phyloP scores from a whole-genome alignment of 1,140 invertebrate species.

The Apis dorsata region DNA sequence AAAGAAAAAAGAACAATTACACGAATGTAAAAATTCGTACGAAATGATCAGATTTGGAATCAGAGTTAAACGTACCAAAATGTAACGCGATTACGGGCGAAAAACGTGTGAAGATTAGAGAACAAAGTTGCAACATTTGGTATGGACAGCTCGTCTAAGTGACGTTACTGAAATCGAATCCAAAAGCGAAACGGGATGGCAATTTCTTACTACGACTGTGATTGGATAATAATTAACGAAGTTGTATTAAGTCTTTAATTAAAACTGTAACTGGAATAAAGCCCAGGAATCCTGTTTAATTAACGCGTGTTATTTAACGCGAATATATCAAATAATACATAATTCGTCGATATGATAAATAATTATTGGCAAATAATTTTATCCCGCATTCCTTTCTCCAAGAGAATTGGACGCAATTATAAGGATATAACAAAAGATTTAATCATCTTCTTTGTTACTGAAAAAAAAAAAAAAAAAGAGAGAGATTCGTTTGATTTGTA shows the following conservation, averaged over 20 bases:
- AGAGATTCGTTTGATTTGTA: no score
- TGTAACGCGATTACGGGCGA: no score
- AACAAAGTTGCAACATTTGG: not conserved
- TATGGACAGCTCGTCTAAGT: slow-evolving; percentile 4
- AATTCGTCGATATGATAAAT: not conserved
- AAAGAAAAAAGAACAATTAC: no score
- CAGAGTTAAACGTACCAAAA: no score
- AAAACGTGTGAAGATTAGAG: no score
- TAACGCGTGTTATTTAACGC: not conserved
- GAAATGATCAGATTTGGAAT: no score
- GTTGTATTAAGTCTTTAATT: slow-evolving; percentile 33
- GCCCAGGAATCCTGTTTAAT: not conserved
- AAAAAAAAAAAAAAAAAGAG: no score
- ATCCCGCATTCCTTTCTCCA: not conserved
- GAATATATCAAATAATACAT: not conserved
- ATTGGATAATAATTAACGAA: slow-evolving; percentile 35
- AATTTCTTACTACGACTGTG: not conserved
- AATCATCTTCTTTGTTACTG: no score
- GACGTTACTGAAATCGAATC: not conserved
- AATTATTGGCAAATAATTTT: no score
- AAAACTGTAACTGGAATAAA: not conserved
- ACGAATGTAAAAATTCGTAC: no score
- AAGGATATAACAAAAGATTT: no score
- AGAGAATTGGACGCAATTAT: not conserved
- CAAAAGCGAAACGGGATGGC: not conserved